phyloP scores from a whole-genome alignment of 2,888 invertebrate genomes.

The Cremastobaeus sp. region DNA sequence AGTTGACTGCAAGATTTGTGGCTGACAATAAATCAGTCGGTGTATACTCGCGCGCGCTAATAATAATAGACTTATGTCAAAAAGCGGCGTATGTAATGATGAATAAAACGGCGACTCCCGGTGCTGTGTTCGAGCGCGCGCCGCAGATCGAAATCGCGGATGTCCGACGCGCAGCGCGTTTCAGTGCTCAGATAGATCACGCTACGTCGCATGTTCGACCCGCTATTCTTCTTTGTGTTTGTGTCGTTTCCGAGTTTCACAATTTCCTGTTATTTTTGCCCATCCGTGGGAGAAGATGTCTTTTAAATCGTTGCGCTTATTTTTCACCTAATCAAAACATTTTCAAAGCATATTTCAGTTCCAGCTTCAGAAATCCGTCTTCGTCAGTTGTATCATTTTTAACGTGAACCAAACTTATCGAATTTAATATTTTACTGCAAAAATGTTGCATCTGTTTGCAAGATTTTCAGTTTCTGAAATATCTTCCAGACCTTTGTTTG shows the following conservation, averaged over 20 bases:
- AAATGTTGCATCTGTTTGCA: too few species aligned
- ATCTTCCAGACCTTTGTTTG: too few species aligned
- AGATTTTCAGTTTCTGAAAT: too few species aligned
- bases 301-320: slow-evolving; percentile 36
- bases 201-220: slow-evolving; percentile 52
- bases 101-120: slow-evolving; percentile 25
- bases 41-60: neutral
- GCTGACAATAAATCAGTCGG: slow-evolving; percentile 44
- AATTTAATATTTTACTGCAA: too few species aligned
- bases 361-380: too few species aligned
- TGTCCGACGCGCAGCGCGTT: slow-evolving; percentile 40
- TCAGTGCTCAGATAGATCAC: slow-evolving; percentile 37
- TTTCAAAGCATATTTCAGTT: too few species aligned
- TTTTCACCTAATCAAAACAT: neutral
- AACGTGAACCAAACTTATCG: too few species aligned
- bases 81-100: slow-evolving; percentile 40
- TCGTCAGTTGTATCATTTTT: too few species aligned
- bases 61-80: slow-evolving; percentile 36
- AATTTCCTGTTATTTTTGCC: slow-evolving; percentile 56
- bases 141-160: slow-evolving; percentile 16
- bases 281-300: slow-evolving; percentile 28
- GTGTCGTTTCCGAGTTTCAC: slow-evolving; percentile 43
- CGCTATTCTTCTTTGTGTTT: slow-evolving; percentile 19
- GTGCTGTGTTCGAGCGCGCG: neutral
- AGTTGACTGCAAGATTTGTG: slow-evolving; percentile 43